Base-by-base conservation (phyloP, 2,888 invertebrate species). In the Orthosia incerta region DNA sequence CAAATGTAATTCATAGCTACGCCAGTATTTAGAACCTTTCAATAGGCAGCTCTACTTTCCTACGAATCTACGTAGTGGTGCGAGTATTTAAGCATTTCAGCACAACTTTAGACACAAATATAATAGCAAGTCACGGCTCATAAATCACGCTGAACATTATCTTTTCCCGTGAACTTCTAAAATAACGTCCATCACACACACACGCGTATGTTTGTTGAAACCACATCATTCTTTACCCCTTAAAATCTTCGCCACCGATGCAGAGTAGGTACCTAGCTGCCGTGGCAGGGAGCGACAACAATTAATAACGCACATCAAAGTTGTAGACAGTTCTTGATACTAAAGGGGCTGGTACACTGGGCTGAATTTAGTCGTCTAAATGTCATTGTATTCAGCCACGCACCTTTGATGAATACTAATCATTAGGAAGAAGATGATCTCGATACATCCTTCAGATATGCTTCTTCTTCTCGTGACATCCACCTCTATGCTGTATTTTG, bases 281-380 rank as follows among this genome's bases (percentile, higher is more conserved):
- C 66, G 53, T 45, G 59, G 48, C 66, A 46, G 20, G 39, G 51
- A 68, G 39, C 45, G 55, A 26, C 55, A 55, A 68, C 76, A 79
- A 86, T 85, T 86, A 85, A 85, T 86, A 86, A 86, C 77, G 51
- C 62, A 60, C 80, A 82, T 82, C 74, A 78, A 77, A 84, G 76
- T 74, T 75, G 66, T 74, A 63, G 59, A 68, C 71, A 39, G 69
- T 74, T 80, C 79, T 80, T 86, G 85, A 78, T 84, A 48, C 46
- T 60, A 59, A 60, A 20, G 60, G 15, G 20, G 45, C 13, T 4
- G 13, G 7, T 20, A 9, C 59, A 59, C n/a, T 59, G 39, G n/a
- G 3, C 39, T 59, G 59, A 59, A 20, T 20, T 45, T 9, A 60
- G 45, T 20, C 1, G 4, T 39, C 39, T 45, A 7, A 59, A 59